phyloP scores from a whole-genome alignment of 2,113 vertebrate species.

The Geococcyx californianus region DNA sequence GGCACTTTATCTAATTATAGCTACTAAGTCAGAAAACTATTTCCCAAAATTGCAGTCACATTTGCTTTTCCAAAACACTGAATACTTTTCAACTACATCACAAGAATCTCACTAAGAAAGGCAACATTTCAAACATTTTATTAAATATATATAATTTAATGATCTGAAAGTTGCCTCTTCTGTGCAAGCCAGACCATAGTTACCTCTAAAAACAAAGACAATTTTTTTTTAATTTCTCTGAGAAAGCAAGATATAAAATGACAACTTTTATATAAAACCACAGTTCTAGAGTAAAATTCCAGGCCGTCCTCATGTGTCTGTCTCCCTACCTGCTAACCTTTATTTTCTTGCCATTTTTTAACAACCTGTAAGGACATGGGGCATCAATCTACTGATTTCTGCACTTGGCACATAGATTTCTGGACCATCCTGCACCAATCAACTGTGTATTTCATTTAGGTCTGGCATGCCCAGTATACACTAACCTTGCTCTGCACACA shows the following conservation, averaged over 20 bases:
- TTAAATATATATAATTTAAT: background rate
- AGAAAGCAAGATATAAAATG: background rate
- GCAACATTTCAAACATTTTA: background rate
- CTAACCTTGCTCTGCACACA: background rate
- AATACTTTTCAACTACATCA: background rate
- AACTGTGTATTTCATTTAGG: background rate
- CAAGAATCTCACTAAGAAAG: background rate
- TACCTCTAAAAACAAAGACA: background rate
- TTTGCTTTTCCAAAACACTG: background rate
- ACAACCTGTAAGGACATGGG: background rate
- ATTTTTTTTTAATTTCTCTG: background rate
- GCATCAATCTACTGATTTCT: background rate
- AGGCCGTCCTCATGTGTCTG: accelerated
- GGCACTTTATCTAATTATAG: background rate
- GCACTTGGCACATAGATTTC: background rate
- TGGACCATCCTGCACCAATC: background rate
- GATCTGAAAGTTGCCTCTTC: background rate
- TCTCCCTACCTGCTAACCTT: background rate
- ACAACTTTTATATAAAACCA: background rate
- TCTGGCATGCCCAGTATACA: background rate
- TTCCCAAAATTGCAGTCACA: background rate
- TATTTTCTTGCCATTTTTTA: background rate
- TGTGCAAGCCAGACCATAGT: background rate
- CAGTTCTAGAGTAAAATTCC: background rate
- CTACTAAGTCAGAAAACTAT: background rate